Conservation (phyloP, 2,113 vertebrate genomes). For the Coracopsis vasa region DNA sequence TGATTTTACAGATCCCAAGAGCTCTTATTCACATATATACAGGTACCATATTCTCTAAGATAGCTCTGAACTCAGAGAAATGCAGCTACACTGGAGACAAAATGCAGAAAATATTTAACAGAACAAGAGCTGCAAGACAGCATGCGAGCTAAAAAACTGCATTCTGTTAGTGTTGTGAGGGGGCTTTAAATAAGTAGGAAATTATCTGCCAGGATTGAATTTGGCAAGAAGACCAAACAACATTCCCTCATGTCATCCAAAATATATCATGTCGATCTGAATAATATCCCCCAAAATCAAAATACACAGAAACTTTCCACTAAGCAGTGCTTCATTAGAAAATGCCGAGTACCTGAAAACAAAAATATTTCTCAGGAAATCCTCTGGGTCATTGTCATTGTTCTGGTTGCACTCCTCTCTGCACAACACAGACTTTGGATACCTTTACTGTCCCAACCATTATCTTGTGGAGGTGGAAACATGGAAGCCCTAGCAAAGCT, state of each 20-base stretch:
- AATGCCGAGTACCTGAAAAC: not conserved
- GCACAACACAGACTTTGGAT: not conserved
- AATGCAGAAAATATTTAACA: not conserved
- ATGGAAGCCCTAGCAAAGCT: not conserved
- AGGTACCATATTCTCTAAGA: not conserved
- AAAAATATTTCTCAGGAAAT: not conserved
- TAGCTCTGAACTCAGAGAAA: not conserved
- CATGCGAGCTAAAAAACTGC: not conserved
- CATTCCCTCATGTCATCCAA: not conserved
- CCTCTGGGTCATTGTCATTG: not conserved
- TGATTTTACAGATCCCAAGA: not conserved
- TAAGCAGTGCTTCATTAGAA: not conserved
- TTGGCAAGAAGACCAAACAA: constrained; percentile 7
- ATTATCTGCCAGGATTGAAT: not conserved
- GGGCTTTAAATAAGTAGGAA: not conserved
- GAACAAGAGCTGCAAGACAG: not conserved
- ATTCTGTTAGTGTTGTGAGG: not conserved
- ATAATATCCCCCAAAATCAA: not conserved
- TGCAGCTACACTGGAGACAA: not conserved
- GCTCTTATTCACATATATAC: not conserved
- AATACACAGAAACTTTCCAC: not conserved
- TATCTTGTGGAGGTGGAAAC: not conserved
- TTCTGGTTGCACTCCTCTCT: not conserved
- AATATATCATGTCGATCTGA: not conserved
- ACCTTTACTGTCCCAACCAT: not conserved